A percentile compares a stretch with the other conserved stretches of the same genome.
phyloP scores from a whole-genome alignment of 2,888 invertebrate genomes.

The Leucoptera coffeella region DNA sequence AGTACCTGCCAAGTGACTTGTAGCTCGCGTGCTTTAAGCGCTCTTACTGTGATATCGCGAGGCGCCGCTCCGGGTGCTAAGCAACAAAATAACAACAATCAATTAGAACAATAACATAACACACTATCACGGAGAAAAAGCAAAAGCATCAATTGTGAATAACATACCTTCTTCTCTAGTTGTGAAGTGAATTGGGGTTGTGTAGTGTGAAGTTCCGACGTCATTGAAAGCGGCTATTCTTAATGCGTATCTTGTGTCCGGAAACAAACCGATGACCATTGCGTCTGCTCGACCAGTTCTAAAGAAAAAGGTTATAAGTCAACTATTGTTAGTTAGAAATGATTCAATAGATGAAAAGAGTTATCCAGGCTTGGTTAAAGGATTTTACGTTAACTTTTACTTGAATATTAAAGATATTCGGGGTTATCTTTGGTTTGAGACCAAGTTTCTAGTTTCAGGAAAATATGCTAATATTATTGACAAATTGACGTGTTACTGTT shows the following conservation, averaged over 20 bases:
- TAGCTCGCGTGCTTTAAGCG: slow-evolving; percentile 57
- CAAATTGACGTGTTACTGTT: too few species aligned
- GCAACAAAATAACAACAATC: neutral
- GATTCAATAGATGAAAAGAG: too few species aligned
- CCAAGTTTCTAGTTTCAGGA: too few species aligned
- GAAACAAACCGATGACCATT: slow-evolving; percentile 59
- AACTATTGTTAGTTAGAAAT: too few species aligned
- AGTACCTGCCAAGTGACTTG: slow-evolving; percentile 62
- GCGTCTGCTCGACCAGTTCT: slow-evolving; percentile 40
- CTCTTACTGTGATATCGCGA: slow-evolving; percentile 54
- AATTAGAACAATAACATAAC: too few species aligned
- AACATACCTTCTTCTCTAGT: slow-evolving; percentile 75
- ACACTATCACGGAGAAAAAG: neutral
- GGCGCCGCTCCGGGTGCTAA: slow-evolving; percentile 61
- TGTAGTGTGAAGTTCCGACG: slow-evolving; percentile 73
- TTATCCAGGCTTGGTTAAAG: too few species aligned
- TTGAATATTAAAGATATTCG: too few species aligned
- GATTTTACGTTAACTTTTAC: too few species aligned
- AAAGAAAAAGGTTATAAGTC: too few species aligned
- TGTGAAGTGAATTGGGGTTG: slow-evolving; percentile 66
- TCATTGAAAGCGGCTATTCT: slow-evolving; percentile 78
- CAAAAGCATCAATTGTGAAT: neutral
- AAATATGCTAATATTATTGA: too few species aligned
- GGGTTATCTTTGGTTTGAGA: too few species aligned
- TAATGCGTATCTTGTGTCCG: slow-evolving; percentile 75